A percentile compares a stretch with the other conserved stretches of the same genome.
Conservation (phyloP, 2,113 vertebrate genomes). For the Aptenodytes forsteri region DNA sequence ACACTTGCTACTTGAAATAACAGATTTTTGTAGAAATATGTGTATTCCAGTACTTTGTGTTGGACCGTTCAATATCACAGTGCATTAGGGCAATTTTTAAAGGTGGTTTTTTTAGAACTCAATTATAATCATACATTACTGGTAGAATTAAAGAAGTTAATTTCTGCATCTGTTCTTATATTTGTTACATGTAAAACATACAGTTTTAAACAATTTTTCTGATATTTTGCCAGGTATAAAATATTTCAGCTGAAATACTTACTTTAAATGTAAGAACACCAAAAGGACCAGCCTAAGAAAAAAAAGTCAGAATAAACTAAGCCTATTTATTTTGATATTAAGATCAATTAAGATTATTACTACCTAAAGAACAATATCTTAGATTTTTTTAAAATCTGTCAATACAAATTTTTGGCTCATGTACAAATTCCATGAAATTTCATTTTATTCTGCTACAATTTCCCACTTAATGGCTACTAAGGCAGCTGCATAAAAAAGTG, state of each 20-base stretch:
- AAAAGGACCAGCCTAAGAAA: neutral
- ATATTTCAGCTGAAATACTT: neutral
- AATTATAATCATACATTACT: neutral
- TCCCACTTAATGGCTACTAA: neutral
- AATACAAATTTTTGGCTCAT: neutral
- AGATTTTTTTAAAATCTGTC: neutral
- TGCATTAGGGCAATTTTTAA: neutral
- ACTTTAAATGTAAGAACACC: neutral
- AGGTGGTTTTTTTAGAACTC: neutral
- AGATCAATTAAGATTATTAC: neutral
- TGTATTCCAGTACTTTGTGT: neutral
- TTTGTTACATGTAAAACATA: neutral
- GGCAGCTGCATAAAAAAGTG: neutral
- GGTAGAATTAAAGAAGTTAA: neutral
- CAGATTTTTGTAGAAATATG: neutral
- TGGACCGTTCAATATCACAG: neutral
- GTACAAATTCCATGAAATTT: neutral
- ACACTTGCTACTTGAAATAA: neutral
- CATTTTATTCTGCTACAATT: neutral
- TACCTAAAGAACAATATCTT: neutral
- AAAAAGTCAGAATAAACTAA: neutral
- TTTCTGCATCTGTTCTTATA: neutral
- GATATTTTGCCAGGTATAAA: neutral
- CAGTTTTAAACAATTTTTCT: neutral
- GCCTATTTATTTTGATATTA: neutral